Conservation (phyloP, 2,113 vertebrate genomes). For the Scomber colias region DNA sequence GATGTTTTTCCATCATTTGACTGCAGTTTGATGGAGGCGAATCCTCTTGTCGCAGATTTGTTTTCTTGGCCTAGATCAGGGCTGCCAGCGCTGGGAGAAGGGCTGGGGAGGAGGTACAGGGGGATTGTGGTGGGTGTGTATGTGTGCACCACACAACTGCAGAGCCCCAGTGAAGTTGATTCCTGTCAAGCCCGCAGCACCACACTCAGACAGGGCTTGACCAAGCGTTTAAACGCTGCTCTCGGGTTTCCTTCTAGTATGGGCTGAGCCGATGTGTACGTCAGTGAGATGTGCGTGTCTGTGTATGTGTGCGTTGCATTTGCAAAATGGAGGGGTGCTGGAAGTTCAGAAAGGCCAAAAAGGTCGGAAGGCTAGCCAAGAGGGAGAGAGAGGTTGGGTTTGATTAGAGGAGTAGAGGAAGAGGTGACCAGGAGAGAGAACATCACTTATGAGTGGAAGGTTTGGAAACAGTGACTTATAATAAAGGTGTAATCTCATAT, state of each 20-base stretch:
- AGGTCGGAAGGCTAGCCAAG: constrained; percentile 21
- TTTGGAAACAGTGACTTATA: neutral
- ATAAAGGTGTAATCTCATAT: neutral
- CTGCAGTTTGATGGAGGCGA: constrained; percentile 19
- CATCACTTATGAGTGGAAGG: neutral
- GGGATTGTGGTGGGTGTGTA: neutral
- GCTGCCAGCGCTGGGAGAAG: neutral
- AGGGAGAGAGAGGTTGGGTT: constrained; percentile 16
- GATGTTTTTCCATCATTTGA: constrained; percentile 39
- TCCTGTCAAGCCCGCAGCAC: constrained; percentile 72
- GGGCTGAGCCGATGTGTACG: constrained; percentile 73
- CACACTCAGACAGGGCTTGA: constrained; percentile 73
- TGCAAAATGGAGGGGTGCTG: too few species aligned
- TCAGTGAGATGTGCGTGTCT: constrained; percentile 53
- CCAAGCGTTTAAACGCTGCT: constrained; percentile 76
- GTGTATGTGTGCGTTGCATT: constrained; percentile 18
- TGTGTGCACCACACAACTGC: constrained; percentile 36
- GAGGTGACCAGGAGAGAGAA: neutral
- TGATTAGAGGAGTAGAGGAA: constrained; percentile 12
- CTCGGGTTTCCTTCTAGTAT: constrained; percentile 66
- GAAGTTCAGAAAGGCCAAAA: too few species aligned
- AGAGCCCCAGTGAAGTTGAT: constrained; percentile 69
- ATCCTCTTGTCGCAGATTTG: constrained; percentile 58
- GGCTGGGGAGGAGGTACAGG: neutral
- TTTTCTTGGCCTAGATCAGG: constrained; percentile 53